A percentile compares a stretch with the other conserved stretches of the same genome.
Evolutionary conservation across 2,888 invertebrate genomes (phyloP).

Genomic region (Volucella bombylans): DNA sequence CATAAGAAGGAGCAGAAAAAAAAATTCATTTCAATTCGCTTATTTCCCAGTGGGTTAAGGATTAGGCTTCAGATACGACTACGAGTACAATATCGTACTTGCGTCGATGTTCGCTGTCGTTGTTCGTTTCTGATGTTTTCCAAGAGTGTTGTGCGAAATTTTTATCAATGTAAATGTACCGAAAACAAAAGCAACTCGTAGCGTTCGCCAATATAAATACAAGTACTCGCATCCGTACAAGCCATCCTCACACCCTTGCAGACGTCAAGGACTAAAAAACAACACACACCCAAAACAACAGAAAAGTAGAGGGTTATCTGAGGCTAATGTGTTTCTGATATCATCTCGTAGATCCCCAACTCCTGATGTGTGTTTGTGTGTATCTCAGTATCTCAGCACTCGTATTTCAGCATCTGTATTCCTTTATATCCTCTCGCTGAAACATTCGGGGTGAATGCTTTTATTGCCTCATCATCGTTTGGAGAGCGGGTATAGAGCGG

Average conservation of each 20-base stretch:
- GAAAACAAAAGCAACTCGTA: slow-evolving; percentile 14
- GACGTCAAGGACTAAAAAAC: too few species aligned
- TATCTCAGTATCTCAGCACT: background rate
- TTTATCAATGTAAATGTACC: slow-evolving; percentile 49
- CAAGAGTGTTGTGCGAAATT: slow-evolving; percentile 23
- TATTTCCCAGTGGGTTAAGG: slow-evolving; percentile 58
- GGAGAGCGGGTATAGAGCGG: background rate
- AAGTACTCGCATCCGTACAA: background rate
- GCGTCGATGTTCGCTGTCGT: slow-evolving; percentile 7
- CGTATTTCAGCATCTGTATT: background rate
- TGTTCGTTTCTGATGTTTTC: background rate
- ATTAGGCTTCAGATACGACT: slow-evolving; percentile 33
- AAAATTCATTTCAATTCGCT: slow-evolving; percentile 48
- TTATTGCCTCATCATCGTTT: slow-evolving; percentile 63
- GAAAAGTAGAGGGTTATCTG: slow-evolving; percentile 18
- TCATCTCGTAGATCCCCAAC: slow-evolving; percentile 35
- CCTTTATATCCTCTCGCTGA: slow-evolving; percentile 27
- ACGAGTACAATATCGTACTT: slow-evolving; percentile 31
- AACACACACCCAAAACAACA: background rate
- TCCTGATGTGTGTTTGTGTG: too few species aligned
- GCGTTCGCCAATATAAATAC: background rate
- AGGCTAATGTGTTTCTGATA: slow-evolving; percentile 69
- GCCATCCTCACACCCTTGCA: too few species aligned
- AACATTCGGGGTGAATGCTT: slow-evolving; percentile 49
- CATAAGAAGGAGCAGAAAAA: slow-evolving; percentile 16